These are phyloP conservation scores for Blastobasis lacticolella DNA, from an alignment of 2,888 invertebrate genomes.

Conservation along the genomic window DNA sequence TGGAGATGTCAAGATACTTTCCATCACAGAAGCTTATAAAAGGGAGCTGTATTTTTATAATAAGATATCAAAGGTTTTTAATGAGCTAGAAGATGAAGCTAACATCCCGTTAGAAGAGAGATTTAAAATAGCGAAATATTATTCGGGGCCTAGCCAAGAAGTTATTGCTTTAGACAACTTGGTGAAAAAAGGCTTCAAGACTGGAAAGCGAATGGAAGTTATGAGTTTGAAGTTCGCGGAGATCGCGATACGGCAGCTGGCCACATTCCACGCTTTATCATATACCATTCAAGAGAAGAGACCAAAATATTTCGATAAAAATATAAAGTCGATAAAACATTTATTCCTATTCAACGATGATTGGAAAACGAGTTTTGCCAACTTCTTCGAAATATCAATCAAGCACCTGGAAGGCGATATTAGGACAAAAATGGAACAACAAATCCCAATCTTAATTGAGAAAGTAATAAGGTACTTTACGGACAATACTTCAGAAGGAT, in stretches of 20 bases:
- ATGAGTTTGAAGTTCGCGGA: conserved; percentile 23
- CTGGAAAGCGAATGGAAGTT: conserved; percentile 19
- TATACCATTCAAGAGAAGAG: conserved; percentile 19
- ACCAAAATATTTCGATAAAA: conserved; percentile 20
- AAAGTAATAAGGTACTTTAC: conserved; percentile 7
- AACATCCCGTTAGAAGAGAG: conserved; percentile 29
- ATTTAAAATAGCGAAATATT: conserved; percentile 31
- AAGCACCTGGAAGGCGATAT: conserved; percentile 12
- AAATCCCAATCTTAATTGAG: conserved; percentile 16
- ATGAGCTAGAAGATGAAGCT: conserved; percentile 32
- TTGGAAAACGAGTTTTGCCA: conserved; percentile 15
- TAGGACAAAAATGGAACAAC: conserved; percentile 22
- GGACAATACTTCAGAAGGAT: neutral
- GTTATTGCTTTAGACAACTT: conserved; percentile 26
- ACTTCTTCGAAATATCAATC: conserved; percentile 16
- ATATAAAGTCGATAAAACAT: conserved; percentile 5
- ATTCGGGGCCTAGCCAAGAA: conserved; percentile 26
- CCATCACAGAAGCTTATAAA: conserved; percentile 22
- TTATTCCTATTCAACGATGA: conserved; percentile 19
- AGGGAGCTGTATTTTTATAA: conserved; percentile 34
- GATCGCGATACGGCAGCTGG: conserved; percentile 23
- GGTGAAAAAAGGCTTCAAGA: conserved; percentile 20
- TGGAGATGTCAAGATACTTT: conserved; percentile 21
- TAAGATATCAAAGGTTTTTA: conserved; percentile 30
- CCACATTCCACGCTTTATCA: conserved; percentile 27